phyloP scores from a whole-genome alignment of 1,140 invertebrate species.

The Alviniconcha marisindica region DNA sequence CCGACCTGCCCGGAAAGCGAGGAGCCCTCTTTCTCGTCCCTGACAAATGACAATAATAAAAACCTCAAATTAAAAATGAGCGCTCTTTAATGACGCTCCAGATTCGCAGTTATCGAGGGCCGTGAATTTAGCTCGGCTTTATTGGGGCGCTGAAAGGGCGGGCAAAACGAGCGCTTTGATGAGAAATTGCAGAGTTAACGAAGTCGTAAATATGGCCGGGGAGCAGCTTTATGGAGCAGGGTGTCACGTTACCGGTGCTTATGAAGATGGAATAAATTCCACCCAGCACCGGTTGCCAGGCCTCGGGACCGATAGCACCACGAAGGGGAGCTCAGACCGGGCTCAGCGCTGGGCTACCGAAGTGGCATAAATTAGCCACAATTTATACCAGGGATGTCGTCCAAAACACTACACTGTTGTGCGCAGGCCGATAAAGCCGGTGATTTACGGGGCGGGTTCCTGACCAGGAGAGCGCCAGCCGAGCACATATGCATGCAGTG shows the following conservation, averaged over 20 bases:
- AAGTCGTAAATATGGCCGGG: conserved; percentile 37
- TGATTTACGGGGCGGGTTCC: conserved; percentile 28
- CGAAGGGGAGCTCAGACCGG: background rate
- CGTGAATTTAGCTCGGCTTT: conserved; percentile 35
- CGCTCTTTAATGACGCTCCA: conserved; percentile 38
- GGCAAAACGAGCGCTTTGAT: conserved; percentile 37
- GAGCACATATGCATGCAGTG: too few species aligned
- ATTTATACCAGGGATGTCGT: conserved; percentile 34
- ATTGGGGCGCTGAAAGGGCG: conserved; percentile 31
- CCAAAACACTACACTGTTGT: conserved; percentile 38
- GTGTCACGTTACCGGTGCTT: conserved; percentile 35
- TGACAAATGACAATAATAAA: conserved; percentile 47
- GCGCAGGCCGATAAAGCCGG: conserved; percentile 27
- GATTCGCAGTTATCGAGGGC: conserved; percentile 30
- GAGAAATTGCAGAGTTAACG: conserved; percentile 43
- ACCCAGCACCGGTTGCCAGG: conserved; percentile 26
- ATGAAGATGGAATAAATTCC: conserved; percentile 42
- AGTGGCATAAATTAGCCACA: conserved; percentile 39
- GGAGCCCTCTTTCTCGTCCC: background rate
- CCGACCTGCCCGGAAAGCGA: background rate
- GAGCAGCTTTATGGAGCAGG: conserved; percentile 31
- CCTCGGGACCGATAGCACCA: background rate
- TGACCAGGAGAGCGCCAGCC: too few species aligned
- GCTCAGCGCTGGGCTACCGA: background rate
- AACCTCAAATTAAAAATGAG: conserved; percentile 46